These are phyloP conservation scores for Circaetus cinerascens DNA, from an alignment of 2,113 vertebrate species.

Conservation along the genomic window DNA sequence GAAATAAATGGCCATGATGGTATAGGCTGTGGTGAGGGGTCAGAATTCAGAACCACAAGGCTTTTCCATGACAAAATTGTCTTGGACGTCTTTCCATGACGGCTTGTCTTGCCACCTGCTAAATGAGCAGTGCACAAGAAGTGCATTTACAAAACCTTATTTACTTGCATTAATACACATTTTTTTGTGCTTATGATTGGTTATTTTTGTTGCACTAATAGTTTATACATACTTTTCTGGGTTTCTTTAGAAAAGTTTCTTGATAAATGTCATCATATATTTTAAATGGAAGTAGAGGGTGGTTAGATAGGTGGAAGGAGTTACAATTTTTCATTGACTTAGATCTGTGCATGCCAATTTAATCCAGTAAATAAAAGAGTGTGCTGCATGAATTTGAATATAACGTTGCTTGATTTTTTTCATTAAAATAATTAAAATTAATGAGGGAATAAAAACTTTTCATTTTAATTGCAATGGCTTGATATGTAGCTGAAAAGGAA, in stretches of 20 bases:
- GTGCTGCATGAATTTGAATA: not conserved
- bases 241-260: not conserved
- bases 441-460: not conserved
- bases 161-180: not conserved
- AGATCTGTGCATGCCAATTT: not conserved
- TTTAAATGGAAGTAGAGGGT: not conserved
- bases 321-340: not conserved
- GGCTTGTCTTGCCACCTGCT: not conserved
- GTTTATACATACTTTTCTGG: not conserved
- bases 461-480: not conserved
- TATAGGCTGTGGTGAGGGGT: not conserved
- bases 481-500: not conserved
- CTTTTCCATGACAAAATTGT: not conserved
- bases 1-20: not conserved
- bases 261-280: not conserved
- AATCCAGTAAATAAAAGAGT: conserved; percentile 2
- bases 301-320: not conserved
- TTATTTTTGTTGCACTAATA: not conserved
- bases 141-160: not conserved
- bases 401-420: not conserved
- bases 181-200: not conserved
- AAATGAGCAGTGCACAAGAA: not conserved
- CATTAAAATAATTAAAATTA: not conserved
- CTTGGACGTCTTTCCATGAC: no score
- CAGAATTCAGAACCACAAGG: not conserved